Conservation (phyloP, 2,797 vertebrate species). For the Odontamblyopus lacepedii region DNA sequence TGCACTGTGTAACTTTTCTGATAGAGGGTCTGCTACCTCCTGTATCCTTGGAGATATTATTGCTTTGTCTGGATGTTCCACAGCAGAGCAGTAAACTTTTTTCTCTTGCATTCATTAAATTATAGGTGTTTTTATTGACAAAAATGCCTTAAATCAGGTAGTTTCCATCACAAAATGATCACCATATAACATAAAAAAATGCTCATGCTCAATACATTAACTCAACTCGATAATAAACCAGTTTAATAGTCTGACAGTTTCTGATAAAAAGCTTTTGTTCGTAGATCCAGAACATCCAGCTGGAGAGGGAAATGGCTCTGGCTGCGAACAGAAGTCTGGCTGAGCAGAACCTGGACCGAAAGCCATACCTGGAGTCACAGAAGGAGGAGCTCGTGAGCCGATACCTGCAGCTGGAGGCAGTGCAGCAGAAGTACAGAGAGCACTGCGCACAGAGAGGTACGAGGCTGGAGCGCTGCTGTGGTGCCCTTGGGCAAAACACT, state of each 20-base stretch:
- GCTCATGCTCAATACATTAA: too few species aligned
- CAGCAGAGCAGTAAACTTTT: too few species aligned
- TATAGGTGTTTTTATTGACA: too few species aligned
- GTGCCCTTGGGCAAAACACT: too few species aligned
- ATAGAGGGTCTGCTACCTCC: too few species aligned
- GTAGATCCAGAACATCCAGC: conserved; percentile 92
- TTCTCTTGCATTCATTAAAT: too few species aligned
- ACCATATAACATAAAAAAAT: too few species aligned
- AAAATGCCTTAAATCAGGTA: too few species aligned
- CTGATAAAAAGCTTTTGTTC: background rate
- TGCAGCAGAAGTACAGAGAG: conserved; percentile 83
- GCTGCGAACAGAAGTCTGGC: conserved; percentile 93
- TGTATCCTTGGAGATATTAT: too few species aligned
- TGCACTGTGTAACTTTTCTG: too few species aligned
- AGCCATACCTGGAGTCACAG: conserved; percentile 81
- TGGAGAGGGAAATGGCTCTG: conserved; percentile 92
- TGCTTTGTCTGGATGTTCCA: too few species aligned
- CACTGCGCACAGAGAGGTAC: conserved; percentile 86
- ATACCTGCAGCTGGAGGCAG: conserved; percentile 84
- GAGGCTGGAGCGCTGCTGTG: conserved; percentile 13
- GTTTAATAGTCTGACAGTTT: background rate
- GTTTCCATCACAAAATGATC: too few species aligned
- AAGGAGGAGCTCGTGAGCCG: conserved; percentile 81
- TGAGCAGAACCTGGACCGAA: conserved; percentile 89
- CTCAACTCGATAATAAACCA: background rate